A percentile compares a stretch with the other conserved stretches of the same genome.
Conservation (phyloP, 2,113 vertebrate genomes). For the Gallinago media region DNA sequence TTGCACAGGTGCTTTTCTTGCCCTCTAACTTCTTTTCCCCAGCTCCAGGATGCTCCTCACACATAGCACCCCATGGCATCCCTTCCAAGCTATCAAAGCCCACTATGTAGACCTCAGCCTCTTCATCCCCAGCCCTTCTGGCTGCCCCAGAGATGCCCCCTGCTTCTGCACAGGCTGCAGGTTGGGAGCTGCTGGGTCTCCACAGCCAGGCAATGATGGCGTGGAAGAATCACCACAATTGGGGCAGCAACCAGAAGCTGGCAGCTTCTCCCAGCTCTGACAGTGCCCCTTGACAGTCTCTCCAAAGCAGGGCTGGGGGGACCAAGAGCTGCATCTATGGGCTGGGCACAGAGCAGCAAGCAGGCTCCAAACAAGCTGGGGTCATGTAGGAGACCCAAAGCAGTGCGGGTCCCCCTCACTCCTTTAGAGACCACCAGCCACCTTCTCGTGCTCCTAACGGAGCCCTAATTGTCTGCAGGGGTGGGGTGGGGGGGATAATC, state of each 20-base stretch:
- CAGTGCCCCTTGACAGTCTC: not conserved
- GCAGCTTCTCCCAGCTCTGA: not conserved
- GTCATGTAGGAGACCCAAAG: not conserved
- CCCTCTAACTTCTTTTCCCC: not conserved
- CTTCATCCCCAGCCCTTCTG: not conserved
- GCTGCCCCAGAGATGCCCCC: not conserved
- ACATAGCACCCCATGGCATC: not conserved
- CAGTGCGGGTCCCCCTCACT: fast-evolving
- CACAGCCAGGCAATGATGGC: fast-evolving
- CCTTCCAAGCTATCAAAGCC: not conserved
- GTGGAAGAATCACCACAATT: not conserved
- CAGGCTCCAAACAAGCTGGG: not conserved
- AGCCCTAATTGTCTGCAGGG: not conserved
- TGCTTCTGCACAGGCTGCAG: fast-evolving
- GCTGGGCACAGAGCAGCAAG: not conserved
- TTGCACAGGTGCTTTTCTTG: not conserved
- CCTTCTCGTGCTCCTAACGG: not conserved
- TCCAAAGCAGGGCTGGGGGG: too few relatives aligned
- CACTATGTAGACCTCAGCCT: not conserved
- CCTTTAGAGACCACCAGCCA: not conserved
- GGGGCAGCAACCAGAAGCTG: not conserved
- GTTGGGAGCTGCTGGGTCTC: not conserved
- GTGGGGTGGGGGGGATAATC: not conserved
- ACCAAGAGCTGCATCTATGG: fast-evolving
- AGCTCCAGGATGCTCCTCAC: not conserved